Conservation (phyloP, 2,888 invertebrate species). For the Limulus polyphemus region DNA sequence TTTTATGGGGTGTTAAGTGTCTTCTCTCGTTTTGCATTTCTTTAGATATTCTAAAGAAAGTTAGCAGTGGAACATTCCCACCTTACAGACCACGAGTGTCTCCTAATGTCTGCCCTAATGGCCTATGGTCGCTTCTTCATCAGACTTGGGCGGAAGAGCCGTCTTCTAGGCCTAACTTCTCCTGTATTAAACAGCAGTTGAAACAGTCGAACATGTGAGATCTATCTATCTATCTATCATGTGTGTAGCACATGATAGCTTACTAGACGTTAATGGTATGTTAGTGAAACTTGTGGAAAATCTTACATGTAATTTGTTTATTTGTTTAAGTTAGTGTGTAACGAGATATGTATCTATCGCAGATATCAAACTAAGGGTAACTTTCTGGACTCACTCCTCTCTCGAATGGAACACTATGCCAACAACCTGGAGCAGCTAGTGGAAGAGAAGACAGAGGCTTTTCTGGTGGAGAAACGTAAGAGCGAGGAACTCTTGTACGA, state of each 20-base stretch:
- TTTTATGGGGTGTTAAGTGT: too few relatives aligned
- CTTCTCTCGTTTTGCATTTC: too few relatives aligned
- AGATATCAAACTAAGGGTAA: slow-evolving; percentile 3
- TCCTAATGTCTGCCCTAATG: slow-evolving; percentile 51
- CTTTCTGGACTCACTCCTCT: slow-evolving; percentile 28
- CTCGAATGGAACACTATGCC: slow-evolving; percentile 30
- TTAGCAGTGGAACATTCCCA: slow-evolving; percentile 56
- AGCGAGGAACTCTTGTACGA: slow-evolving; percentile 29
- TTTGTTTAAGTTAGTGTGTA: too few relatives aligned
- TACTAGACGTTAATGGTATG: too few relatives aligned
- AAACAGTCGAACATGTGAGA: slow-evolving; percentile 4
- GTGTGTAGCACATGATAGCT: too few relatives aligned
- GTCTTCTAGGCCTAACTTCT: slow-evolving; percentile 11
- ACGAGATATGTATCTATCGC: too few relatives aligned
- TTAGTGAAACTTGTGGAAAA: too few relatives aligned
- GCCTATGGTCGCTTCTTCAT: slow-evolving; percentile 55
- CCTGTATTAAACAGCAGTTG: slow-evolving; percentile 11
- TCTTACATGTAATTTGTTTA: too few relatives aligned
- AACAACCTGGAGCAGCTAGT: slow-evolving; percentile 29
- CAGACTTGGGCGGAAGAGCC: slow-evolving; percentile 18
- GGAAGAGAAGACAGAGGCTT: slow-evolving; percentile 27
- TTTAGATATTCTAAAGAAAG: slow-evolving; percentile 50
- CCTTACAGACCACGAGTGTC: slow-evolving; percentile 54
- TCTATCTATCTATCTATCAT: too few relatives aligned
- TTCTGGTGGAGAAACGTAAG: slow-evolving; percentile 28